A percentile compares a stretch with the other conserved stretches of the same genome.
phyloP scores from a whole-genome alignment of 2,113 vertebrate genomes.

The Thunnus maccoyii region DNA sequence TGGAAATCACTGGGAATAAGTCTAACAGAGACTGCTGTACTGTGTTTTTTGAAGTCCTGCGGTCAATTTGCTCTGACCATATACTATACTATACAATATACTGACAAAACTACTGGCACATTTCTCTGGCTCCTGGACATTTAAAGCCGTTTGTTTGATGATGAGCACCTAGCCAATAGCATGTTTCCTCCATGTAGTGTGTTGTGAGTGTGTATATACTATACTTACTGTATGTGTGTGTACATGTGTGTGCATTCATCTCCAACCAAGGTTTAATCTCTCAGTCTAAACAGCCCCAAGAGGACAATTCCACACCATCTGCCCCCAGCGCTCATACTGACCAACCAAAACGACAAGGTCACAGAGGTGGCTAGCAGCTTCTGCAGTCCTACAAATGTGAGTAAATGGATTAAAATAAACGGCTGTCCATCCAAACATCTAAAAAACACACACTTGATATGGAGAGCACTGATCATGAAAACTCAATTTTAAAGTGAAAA shows the following conservation, averaged over 20 bases:
- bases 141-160: background rate
- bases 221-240: background rate
- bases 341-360: slow-evolving; percentile 5
- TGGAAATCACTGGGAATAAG: no score
- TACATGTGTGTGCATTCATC: background rate
- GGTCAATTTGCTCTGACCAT: no score
- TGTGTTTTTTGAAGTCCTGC: no score
- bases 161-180: background rate
- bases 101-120: no score
- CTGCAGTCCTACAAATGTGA: slow-evolving; percentile 3
- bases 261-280: slow-evolving; percentile 20
- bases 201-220: no score
- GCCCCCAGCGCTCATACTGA: background rate
- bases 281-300: slow-evolving; percentile 3
- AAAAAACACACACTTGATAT: background rate
- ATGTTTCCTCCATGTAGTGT: background rate
- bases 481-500: no score
- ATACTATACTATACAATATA: no score
- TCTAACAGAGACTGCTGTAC: no score
- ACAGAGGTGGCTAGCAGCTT: background rate
- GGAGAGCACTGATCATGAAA: no score
- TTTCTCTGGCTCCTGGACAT: no score
- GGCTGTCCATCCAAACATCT: background rate
- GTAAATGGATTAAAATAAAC: background rate
- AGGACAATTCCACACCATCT: slow-evolving; percentile 14